Conservation (phyloP, 2,113 vertebrate species). For the Pituophis catenifer region DNA sequence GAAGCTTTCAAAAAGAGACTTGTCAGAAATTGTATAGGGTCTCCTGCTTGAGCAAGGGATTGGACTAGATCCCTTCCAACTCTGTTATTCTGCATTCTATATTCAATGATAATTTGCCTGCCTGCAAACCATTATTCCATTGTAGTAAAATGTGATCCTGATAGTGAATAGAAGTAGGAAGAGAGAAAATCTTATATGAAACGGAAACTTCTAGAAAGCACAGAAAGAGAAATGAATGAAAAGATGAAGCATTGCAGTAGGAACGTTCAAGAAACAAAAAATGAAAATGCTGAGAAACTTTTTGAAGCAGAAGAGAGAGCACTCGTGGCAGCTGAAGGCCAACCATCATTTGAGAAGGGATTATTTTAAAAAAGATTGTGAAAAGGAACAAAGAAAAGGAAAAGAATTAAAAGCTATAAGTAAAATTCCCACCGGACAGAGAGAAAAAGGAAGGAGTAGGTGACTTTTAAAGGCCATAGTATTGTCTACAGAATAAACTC, state of each 20-base stretch:
- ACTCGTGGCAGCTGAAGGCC: neutral
- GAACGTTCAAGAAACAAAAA: neutral
- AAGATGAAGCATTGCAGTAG: neutral
- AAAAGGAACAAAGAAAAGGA: neutral
- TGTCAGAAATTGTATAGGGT: neutral
- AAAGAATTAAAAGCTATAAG: neutral
- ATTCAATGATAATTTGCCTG: neutral
- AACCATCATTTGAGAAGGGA: neutral
- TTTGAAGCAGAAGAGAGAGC: neutral
- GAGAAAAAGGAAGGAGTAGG: neutral
- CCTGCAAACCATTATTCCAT: neutral
- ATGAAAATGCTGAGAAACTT: neutral
- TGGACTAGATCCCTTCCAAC: neutral
- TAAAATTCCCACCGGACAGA: neutral
- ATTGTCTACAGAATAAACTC: neutral
- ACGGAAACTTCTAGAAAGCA: neutral
- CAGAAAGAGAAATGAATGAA: neutral
- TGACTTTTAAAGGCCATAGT: neutral
- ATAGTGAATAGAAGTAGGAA: neutral
- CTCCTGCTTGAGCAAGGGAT: neutral
- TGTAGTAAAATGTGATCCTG: neutral
- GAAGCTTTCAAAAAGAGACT: neutral
- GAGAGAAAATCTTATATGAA: neutral
- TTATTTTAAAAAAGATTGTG: neutral
- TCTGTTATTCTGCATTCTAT: neutral